Percentiles rank a stretch among this genome's conserved stretches.
phyloP scores from a whole-genome alignment of 2,888 invertebrate genomes.

The Heliothis peltigera region DNA sequence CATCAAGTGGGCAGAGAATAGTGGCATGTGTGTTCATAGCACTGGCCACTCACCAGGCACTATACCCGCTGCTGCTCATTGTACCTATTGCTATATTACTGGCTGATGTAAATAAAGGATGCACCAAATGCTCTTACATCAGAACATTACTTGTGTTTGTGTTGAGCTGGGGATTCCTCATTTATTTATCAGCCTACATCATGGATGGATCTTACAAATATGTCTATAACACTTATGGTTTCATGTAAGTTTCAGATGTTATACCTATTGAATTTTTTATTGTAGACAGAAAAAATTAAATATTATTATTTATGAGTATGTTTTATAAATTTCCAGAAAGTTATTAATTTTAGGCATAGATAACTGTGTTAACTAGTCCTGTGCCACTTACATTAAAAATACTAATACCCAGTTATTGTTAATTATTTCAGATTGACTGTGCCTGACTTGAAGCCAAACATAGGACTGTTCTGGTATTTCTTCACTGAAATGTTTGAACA shows the following conservation, averaged over 20 bases:
- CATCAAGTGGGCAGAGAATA: constrained; percentile 91
- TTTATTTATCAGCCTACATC: constrained; percentile 91
- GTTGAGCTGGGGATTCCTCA: constrained; percentile 87
- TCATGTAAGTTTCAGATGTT: constrained; percentile 91
- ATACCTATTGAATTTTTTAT: not conserved
- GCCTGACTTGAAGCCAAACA: constrained; percentile 98
- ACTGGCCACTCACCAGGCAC: constrained; percentile 94
- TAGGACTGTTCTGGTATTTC: constrained; percentile 99
- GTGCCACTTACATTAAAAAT: too few relatives aligned
- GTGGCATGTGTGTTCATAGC: constrained; percentile 92
- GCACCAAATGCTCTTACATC: constrained; percentile 84
- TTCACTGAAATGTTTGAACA: constrained; percentile 99
- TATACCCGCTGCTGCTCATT: constrained; percentile 95
- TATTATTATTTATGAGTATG: too few relatives aligned
- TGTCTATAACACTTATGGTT: constrained; percentile 93
- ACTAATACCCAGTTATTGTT: too few relatives aligned
- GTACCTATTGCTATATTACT: constrained; percentile 94
- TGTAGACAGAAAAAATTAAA: too few relatives aligned
- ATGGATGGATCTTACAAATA: constrained; percentile 92
- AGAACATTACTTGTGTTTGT: constrained; percentile 88
- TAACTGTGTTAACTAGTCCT: too few relatives aligned
- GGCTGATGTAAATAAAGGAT: constrained; percentile 88
- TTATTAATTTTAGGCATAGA: too few relatives aligned
- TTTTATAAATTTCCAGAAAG: too few relatives aligned
- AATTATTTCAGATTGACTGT: constrained; percentile 93